Conservation (phyloP, 2,888 invertebrate genomes). For the Globia sparganii region DNA sequence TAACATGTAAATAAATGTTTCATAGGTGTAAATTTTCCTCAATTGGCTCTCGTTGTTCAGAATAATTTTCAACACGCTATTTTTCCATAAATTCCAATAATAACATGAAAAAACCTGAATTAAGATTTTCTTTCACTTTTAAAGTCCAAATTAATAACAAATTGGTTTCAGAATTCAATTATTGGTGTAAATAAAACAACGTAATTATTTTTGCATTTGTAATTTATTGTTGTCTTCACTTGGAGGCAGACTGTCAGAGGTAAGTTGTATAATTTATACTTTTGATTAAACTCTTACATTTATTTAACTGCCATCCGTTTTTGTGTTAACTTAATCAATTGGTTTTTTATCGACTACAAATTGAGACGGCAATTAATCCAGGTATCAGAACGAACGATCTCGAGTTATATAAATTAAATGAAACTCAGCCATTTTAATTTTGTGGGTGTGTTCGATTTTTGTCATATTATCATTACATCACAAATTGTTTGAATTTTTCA, state of each 20-base stretch:
- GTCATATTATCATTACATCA: constrained; percentile 1
- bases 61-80: constrained; percentile 31
- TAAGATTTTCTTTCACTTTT: background rate
- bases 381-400: constrained; percentile 33
- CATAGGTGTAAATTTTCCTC: constrained; percentile 34
- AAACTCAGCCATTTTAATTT: constrained; percentile 35
- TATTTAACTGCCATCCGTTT: constrained; percentile 41
- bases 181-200: constrained; percentile 10
- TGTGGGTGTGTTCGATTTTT: constrained; percentile 8
- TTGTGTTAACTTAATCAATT: constrained; percentile 61
- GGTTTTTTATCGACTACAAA: constrained; percentile 57
- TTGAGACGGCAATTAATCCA: constrained; percentile 54
- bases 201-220: constrained; percentile 17
- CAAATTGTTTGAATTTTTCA: constrained; percentile 9
- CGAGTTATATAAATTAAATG: constrained; percentile 29
- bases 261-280: constrained; percentile 47
- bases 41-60: constrained; percentile 12
- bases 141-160: background rate
- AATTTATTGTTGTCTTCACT: constrained; percentile 39
- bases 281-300: constrained; percentile 53
- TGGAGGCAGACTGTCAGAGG: constrained; percentile 25
- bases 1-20: constrained; percentile 15
- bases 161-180: constrained; percentile 2
- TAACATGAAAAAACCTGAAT: background rate
- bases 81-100: constrained; percentile 42